Percentiles rank a stretch among this genome's conserved stretches.
Conservation (phyloP, 2,113 vertebrate species). For the Accipiter cooperii region DNA sequence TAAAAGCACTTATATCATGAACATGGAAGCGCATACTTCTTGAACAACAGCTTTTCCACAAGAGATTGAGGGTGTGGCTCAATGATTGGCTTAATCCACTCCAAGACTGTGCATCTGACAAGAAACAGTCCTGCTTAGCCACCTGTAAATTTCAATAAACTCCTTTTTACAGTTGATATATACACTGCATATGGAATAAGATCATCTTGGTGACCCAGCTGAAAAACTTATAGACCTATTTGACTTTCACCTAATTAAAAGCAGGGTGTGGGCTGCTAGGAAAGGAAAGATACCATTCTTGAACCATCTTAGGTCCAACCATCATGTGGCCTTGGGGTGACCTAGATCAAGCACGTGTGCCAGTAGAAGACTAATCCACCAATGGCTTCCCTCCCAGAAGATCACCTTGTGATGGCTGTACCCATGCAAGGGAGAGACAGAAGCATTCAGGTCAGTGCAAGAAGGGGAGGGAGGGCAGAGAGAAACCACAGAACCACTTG, state of each 20-base stretch:
- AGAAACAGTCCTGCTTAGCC: not conserved
- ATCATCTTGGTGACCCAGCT: not conserved
- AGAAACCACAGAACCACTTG: not conserved
- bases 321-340: not conserved
- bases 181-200: not conserved
- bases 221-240: not conserved
- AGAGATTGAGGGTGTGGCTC: not conserved
- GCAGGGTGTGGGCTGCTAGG: not conserved
- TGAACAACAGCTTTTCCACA: not conserved
- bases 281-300: not conserved
- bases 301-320: not conserved
- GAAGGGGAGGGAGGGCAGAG: not conserved
- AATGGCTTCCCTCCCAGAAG: not conserved
- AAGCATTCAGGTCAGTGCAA: not conserved
- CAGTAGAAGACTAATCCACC: not conserved
- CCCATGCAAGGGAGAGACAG: not conserved
- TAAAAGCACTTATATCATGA: not conserved
- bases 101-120: not conserved
- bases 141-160: not conserved
- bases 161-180: not conserved
- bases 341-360: not conserved
- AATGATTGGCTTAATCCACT: not conserved
- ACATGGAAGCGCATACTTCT: not conserved
- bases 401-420: not conserved
- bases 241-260: not conserved